A percentile compares a stretch with the other conserved stretches of the same genome.
phyloP scores from a whole-genome alignment of 2,888 invertebrate genomes.

The Notodonta ziczac region DNA sequence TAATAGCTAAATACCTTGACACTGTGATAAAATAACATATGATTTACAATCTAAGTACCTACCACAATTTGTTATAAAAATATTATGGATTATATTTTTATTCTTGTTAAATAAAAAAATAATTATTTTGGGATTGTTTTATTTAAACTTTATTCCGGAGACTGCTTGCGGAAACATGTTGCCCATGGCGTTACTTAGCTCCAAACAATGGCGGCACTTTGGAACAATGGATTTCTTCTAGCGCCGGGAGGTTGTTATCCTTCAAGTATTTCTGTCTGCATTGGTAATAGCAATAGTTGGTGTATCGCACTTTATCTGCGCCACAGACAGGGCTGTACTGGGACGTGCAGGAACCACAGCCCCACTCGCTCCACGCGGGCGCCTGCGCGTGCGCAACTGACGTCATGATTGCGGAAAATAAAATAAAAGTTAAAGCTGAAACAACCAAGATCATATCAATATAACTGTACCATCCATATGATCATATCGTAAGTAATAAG shows the following conservation, averaged over 20 bases:
- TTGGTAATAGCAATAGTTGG: slow-evolving; percentile 45
- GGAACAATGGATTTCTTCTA: slow-evolving; percentile 39
- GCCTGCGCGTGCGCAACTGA: slow-evolving; percentile 10
- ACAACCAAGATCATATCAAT: slow-evolving; percentile 11
- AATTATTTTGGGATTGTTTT: not conserved
- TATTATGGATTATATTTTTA: not conserved
- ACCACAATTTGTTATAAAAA: too few species aligned
- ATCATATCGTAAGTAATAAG: too few species aligned
- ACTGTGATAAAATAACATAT: too few species aligned
- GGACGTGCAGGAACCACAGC: slow-evolving; percentile 48
- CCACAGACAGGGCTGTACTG: slow-evolving; percentile 56
- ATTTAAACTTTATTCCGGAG: not conserved
- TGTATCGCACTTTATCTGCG: slow-evolving; percentile 42
- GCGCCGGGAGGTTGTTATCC: slow-evolving; percentile 18
- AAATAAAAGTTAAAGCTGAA: slow-evolving; percentile 37
- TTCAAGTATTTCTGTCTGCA: slow-evolving; percentile 42
- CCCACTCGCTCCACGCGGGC: slow-evolving; percentile 32
- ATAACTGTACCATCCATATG: too few species aligned
- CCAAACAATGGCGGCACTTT: slow-evolving; percentile 21
- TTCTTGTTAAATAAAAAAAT: not conserved
- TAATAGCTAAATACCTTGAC: too few species aligned
- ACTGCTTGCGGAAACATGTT: not conserved
- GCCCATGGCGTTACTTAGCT: slow-evolving; percentile 4
- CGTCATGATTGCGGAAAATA: slow-evolving; percentile 15
- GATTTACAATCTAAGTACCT: too few species aligned